phyloP scores from a whole-genome alignment of 2,797 vertebrate genomes.

The Malacoraja senta region DNA sequence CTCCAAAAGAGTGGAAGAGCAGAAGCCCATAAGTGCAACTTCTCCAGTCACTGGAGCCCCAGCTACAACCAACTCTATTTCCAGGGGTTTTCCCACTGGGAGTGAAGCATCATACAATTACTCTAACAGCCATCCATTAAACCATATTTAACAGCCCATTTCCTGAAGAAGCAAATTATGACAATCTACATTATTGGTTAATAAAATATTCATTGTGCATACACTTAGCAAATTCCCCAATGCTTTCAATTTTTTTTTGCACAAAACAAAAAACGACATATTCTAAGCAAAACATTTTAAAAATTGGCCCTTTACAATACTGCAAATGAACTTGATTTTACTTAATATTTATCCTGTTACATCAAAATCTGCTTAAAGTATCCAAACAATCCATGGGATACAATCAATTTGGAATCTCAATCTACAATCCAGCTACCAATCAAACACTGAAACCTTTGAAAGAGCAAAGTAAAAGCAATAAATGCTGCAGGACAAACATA shows the following conservation, averaged over 20 bases:
- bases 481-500: neutral
- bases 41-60: neutral
- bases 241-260: neutral
- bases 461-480: neutral
- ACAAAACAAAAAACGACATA: neutral
- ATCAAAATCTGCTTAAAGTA: neutral
- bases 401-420: neutral
- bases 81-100: neutral
- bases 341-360: neutral
- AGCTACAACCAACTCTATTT: no score
- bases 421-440: neutral
- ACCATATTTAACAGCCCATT: neutral
- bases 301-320: neutral
- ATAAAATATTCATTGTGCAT: constrained; percentile 18
- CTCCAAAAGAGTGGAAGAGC: neutral
- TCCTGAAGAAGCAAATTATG: constrained; percentile 4
- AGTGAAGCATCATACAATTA: neutral
- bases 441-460: neutral
- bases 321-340: neutral
- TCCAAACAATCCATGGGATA: neutral
- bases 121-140: neutral
- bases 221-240: neutral
- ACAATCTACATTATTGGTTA: neutral
- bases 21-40: neutral
- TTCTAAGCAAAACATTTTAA: neutral